Evolutionary conservation across 2,797 vertebrate genomes (phyloP).

Genomic region (Ataeniobius toweri): DNA sequence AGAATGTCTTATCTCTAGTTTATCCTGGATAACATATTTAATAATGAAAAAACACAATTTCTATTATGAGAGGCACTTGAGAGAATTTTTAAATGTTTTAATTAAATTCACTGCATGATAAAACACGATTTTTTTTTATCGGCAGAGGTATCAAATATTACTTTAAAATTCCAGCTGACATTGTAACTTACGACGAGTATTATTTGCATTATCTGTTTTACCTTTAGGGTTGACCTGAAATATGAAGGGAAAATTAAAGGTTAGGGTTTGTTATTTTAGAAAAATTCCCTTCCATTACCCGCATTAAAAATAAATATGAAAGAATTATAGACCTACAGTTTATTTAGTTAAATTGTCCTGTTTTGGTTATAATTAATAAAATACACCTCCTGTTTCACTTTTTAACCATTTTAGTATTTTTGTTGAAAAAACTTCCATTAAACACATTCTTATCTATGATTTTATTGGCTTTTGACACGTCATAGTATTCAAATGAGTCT

Average conservation of each 20-base stretch:
- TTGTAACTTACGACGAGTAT: not conserved
- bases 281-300: not conserved
- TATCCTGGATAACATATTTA: not conserved
- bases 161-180: not conserved
- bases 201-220: not conserved
- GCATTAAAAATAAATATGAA: not conserved
- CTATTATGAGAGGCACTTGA: not conserved
- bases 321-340: not conserved
- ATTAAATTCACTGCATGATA: not conserved
- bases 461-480: conserved; percentile 4
- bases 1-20: not conserved
- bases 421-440: not conserved
- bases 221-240: not conserved
- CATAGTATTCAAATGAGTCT: not conserved
- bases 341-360: not conserved
- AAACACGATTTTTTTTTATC: not conserved
- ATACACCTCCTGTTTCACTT: not conserved
- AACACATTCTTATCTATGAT: not conserved
- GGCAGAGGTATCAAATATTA: not conserved
- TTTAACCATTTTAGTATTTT: not conserved
- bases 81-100: not conserved
- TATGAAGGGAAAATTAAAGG: too few relatives aligned
- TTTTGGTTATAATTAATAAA: not conserved
- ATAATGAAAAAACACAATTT: not conserved
- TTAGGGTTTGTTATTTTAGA: too few relatives aligned